A percentile compares a stretch with the other conserved stretches of the same genome.
Conservation (phyloP, 2,113 vertebrate genomes). For the Cyanocitta stelleri region DNA sequence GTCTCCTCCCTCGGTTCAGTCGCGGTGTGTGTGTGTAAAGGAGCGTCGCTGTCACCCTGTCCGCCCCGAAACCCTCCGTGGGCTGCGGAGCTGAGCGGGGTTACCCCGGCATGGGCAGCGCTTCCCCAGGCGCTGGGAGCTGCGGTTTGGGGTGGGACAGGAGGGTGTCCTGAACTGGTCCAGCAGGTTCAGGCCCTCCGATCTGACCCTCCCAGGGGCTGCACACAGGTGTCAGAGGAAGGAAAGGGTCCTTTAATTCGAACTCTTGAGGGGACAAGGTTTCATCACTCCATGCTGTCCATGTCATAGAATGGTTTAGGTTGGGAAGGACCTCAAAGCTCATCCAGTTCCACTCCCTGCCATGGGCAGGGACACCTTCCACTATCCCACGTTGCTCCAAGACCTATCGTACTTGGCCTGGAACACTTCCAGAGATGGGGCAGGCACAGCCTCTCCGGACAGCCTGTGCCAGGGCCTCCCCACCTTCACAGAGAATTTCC, state of each 20-base stretch:
- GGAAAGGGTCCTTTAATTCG: background rate
- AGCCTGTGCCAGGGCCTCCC: background rate
- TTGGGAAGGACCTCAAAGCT: background rate
- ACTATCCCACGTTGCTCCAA: background rate
- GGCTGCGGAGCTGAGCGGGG: too few species aligned
- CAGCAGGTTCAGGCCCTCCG: background rate
- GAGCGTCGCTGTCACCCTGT: background rate
- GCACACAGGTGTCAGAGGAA: background rate
- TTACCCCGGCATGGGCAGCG: accelerated
- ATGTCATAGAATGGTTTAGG: accelerated
- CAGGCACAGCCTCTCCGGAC: background rate
- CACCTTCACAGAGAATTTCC: background rate
- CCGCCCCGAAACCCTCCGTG: accelerated
- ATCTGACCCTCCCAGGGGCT: background rate
- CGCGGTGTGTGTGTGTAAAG: background rate
- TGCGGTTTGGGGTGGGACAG: accelerated
- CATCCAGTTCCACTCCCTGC: background rate
- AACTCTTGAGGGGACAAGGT: accelerated
- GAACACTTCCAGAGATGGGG: background rate
- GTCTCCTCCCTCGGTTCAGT: background rate
- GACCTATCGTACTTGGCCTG: accelerated
- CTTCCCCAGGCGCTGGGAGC: accelerated
- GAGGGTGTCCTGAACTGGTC: accelerated
- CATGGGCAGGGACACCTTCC: background rate
- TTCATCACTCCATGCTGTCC: accelerated